These are phyloP conservation scores for Standfussiana lucernea DNA, from an alignment of 2,888 invertebrate species.

Conservation along the genomic window DNA sequence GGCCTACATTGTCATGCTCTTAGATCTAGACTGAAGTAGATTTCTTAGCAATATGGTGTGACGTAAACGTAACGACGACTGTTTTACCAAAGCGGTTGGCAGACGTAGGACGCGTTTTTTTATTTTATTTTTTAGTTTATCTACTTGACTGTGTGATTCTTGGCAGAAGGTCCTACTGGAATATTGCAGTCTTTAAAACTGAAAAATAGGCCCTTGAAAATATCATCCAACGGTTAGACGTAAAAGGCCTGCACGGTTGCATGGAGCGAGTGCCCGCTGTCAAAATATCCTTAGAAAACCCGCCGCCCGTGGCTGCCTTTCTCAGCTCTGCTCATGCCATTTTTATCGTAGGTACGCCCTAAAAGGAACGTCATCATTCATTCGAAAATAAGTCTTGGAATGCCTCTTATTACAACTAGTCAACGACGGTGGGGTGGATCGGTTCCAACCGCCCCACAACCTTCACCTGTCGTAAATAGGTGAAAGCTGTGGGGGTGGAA, in stretches of 20 bases:
- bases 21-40: constrained; percentile 8
- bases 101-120: neutral
- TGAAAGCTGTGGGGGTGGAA: neutral
- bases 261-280: neutral
- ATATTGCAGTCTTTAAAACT: neutral
- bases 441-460: neutral
- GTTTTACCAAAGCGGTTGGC: too few relatives aligned
- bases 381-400: neutral
- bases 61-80: neutral
- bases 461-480: neutral
- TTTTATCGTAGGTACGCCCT: neutral
- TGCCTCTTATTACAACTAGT: neutral
- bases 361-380: neutral
- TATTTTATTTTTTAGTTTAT: neutral
- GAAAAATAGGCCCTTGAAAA: neutral
- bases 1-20: constrained; percentile 32
- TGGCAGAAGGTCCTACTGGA: too few relatives aligned
- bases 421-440: neutral
- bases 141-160: neutral
- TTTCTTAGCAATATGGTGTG: constrained; percentile 8
- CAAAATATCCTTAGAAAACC: neutral
- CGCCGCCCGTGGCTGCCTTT: neutral
- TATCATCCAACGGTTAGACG: neutral
- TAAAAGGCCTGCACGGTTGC: too few relatives aligned
- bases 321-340: neutral